Percentiles rank a stretch among this genome's conserved stretches.
phyloP scores from a whole-genome alignment of 2,888 invertebrate species.

The Rotaria magnacalcarata region DNA sequence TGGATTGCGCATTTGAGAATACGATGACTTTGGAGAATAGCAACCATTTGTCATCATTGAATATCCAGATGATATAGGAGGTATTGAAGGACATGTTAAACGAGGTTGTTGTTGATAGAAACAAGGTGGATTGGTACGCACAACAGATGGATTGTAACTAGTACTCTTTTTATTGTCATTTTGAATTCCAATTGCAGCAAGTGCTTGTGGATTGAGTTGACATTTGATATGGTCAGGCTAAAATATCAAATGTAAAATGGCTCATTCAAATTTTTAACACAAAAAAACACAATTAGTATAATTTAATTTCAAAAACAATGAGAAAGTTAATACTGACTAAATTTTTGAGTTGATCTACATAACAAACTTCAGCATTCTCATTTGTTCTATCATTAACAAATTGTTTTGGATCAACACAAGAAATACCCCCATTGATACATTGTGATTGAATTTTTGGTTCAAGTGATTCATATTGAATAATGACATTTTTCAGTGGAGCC shows the following conservation, averaged over 20 bases:
- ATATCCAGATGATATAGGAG: neutral
- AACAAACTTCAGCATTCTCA: slow-evolving; percentile 24
- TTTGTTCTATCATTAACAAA: neutral
- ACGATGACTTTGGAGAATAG: neutral
- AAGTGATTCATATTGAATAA: slow-evolving; percentile 32
- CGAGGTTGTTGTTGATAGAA: neutral
- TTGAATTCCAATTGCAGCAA: neutral
- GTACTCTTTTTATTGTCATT: neutral
- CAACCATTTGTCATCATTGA: neutral
- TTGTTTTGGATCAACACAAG: slow-evolving; percentile 1
- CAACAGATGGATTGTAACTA: neutral
- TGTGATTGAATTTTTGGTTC: slow-evolving; percentile 26
- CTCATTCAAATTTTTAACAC: too few species aligned
- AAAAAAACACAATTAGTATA: too few species aligned
- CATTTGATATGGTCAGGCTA: slow-evolving; percentile 30
- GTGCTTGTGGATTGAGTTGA: slow-evolving; percentile 8
- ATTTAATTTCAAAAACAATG: neutral
- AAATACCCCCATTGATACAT: slow-evolving; percentile 10
- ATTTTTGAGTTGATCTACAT: slow-evolving; percentile 13
- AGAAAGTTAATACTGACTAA: neutral
- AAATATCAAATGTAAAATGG: neutral
- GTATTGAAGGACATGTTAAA: neutral
- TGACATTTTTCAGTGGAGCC: slow-evolving; percentile 3
- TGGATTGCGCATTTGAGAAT: neutral
- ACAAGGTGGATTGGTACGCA: neutral